Evolutionary conservation across 2,113 vertebrate species (phyloP).

Genomic region (Aptenodytes patagonicus): DNA sequence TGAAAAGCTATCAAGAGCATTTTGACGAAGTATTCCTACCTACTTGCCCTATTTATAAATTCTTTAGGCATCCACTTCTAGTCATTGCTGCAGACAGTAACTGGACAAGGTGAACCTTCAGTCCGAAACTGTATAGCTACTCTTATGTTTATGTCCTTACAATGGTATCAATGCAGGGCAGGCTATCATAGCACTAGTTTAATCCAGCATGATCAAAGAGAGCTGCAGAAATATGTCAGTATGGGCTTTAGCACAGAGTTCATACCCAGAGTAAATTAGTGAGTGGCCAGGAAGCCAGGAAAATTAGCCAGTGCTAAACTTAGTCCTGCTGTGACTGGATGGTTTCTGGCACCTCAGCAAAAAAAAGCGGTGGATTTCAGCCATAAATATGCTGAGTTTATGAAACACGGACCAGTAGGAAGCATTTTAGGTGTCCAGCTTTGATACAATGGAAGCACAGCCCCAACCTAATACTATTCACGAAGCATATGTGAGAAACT

Average conservation of each 20-base stretch:
- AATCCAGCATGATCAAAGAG: not conserved
- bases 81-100: not conserved
- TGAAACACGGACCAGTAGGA: not conserved
- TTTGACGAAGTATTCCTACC: accelerated
- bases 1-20: not conserved
- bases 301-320: constrained; percentile 2
- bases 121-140: not conserved
- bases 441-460: not conserved
- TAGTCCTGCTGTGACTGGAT: not conserved
- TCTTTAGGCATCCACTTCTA: not conserved
- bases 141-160: not conserved
- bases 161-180: not conserved
- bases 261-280: not conserved
- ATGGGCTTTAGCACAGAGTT: not conserved
- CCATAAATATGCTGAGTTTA: not conserved
- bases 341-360: not conserved
- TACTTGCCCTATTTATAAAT: not conserved
- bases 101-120: not conserved
- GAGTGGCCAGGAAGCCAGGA: not conserved
- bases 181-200: not conserved
- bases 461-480: not conserved
- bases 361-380: not conserved
- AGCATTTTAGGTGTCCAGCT: not conserved
- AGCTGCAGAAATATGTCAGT: not conserved
- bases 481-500: not conserved